phyloP scores from a whole-genome alignment of 2,113 vertebrate species.

The Beaufortia kweichowensis region DNA sequence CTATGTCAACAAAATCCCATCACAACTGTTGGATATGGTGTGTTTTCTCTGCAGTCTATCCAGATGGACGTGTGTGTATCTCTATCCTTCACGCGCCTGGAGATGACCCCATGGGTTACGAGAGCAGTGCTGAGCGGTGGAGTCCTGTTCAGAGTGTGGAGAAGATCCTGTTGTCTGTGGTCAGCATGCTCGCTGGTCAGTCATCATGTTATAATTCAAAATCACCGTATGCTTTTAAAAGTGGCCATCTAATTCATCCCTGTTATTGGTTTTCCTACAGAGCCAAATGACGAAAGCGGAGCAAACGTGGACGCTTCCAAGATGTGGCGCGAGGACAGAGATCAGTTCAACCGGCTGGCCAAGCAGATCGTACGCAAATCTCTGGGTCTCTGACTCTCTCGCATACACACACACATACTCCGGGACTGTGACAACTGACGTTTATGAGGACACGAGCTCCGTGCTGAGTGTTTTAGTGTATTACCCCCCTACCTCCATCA shows the following conservation, averaged over 20 bases:
- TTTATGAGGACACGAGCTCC: conserved; percentile 43
- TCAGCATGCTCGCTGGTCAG: conserved; percentile 97
- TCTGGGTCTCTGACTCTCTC: conserved; percentile 76
- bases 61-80: conserved; percentile 94
- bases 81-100: conserved; percentile 96
- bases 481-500: conserved; percentile 28
- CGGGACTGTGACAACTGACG: conserved; percentile 10
- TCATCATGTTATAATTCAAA: background rate
- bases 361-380: conserved; percentile 94
- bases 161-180: conserved; percentile 94
- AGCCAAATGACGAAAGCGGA: conserved; percentile 95
- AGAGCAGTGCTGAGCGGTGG: conserved; percentile 97
- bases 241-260: background rate
- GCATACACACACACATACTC: conserved; percentile 35
- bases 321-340: conserved; percentile 96
- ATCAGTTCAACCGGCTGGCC: conserved; percentile 90
- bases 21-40: background rate
- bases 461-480: conserved; percentile 23
- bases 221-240: too few relatives aligned
- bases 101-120: conserved; percentile 97
- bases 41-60: conserved; percentile 81
- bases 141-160: conserved; percentile 97
- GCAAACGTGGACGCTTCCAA: conserved; percentile 96
- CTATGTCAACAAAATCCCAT: too few relatives aligned
- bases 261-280: too few relatives aligned